Evolutionary conservation across 2,113 vertebrate genomes (phyloP).

Genomic region (Syngnathoides biaculeatus): DNA sequence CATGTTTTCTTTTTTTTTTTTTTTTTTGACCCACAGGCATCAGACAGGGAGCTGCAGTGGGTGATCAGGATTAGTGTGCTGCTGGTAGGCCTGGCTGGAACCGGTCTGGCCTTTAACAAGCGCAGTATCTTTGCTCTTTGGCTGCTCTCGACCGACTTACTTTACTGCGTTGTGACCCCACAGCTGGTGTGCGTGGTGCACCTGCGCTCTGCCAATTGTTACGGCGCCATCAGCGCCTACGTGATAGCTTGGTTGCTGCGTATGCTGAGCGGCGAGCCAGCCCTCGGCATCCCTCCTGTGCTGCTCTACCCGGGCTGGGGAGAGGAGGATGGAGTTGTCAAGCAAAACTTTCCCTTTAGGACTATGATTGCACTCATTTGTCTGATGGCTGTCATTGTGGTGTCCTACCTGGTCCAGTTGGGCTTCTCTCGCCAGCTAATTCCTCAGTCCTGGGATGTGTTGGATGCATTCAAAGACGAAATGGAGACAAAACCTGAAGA

Average conservation of each 20-base stretch:
- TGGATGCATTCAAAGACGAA: conserved; percentile 26
- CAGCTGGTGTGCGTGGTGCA: conserved; percentile 65
- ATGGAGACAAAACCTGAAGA: no score
- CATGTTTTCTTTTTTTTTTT: no score
- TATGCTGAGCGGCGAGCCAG: conserved; percentile 33
- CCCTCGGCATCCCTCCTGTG: conserved; percentile 34
- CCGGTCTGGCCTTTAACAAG: conserved; percentile 66
- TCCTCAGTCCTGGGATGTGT: conserved; percentile 44
- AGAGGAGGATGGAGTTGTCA: conserved; percentile 28
- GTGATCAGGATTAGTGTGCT: conserved; percentile 70
- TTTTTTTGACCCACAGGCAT: conserved; percentile 55
- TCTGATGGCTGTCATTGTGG: conserved; percentile 8
- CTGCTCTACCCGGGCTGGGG: conserved; percentile 46
- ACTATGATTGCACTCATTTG: conserved; percentile 42
- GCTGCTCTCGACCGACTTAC: conserved; percentile 72
- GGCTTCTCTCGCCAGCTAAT: conserved; percentile 29
- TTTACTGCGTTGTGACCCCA: conserved; percentile 71
- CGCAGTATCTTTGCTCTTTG: conserved; percentile 70
- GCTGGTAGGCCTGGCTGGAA: conserved; percentile 63
- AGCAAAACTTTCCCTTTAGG: conserved; percentile 48
- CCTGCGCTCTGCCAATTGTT: conserved; percentile 56
- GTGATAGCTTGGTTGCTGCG: conserved; percentile 27
- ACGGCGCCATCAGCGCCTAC: conserved; percentile 60
- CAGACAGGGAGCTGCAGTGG: conserved; percentile 69
- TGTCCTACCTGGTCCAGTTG: conserved; percentile 34